phyloP scores from a whole-genome alignment of 2,888 invertebrate species.

The Cremastobaeus sp. region DNA sequence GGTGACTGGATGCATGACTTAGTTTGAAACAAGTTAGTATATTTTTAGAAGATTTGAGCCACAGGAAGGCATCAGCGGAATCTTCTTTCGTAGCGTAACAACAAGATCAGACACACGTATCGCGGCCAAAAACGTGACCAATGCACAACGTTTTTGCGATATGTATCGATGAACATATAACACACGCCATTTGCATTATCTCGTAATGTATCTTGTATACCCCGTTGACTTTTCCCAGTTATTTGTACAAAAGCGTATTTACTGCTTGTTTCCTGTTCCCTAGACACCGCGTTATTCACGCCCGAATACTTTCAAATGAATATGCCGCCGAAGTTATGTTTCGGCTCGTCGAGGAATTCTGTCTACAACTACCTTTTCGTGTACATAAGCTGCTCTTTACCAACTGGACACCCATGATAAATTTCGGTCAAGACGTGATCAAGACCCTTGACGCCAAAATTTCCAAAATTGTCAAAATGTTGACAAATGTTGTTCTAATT shows the following conservation, averaged over 20 bases:
- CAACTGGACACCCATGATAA: slow-evolving; percentile 58
- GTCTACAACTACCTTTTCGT: slow-evolving; percentile 53
- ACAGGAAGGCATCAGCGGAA: too few relatives aligned
- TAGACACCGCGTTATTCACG: slow-evolving; percentile 58
- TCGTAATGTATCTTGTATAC: slow-evolving; percentile 46
- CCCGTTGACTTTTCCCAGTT: slow-evolving; percentile 54
- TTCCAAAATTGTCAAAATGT: too few relatives aligned
- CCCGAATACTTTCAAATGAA: slow-evolving; percentile 58
- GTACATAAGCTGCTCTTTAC: slow-evolving; percentile 54
- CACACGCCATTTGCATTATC: slow-evolving; percentile 53
- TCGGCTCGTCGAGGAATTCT: slow-evolving; percentile 54
- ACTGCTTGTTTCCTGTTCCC: slow-evolving; percentile 57
- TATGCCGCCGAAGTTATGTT: slow-evolving; percentile 58
- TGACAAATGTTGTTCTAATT: too few relatives aligned
- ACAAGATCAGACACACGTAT: slow-evolving; percentile 8
- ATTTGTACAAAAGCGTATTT: slow-evolving; percentile 60
- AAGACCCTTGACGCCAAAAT: too few relatives aligned
- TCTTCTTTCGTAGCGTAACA: too few relatives aligned
- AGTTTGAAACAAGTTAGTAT: too few relatives aligned
- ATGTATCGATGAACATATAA: slow-evolving; percentile 53
- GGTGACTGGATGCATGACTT: too few relatives aligned
- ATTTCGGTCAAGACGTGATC: slow-evolving; percentile 44
- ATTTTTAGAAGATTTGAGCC: too few relatives aligned
- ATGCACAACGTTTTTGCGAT: slow-evolving; percentile 38
- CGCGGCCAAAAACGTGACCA: slow-evolving; percentile 42